These are phyloP conservation scores for Chlorops oryzae DNA, from an alignment of 1,140 invertebrate genomes.

Conservation along the genomic window DNA sequence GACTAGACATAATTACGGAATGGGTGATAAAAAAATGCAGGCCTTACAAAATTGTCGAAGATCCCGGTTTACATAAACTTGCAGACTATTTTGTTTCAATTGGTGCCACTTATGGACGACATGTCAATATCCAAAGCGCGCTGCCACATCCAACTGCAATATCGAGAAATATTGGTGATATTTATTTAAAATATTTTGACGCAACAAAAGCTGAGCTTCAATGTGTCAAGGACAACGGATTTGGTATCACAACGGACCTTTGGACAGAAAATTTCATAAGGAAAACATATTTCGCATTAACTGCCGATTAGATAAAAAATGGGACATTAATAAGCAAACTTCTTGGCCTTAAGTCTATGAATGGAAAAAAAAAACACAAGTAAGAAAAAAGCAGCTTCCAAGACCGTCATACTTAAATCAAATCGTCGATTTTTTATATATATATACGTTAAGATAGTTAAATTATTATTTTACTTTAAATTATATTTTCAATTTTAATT, in stretches of 20 bases:
- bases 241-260: not conserved
- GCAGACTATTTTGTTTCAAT: not conserved
- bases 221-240: slow-evolving; percentile 1
- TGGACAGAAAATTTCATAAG: not conserved
- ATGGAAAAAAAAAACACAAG: too few species aligned
- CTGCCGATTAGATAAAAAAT: too few species aligned
- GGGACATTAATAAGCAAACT: too few species aligned
- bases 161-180: slow-evolving; percentile 6
- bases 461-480: not conserved
- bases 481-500: not conserved
- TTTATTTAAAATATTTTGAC: slow-evolving; percentile 4
- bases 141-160: slow-evolving; percentile 10
- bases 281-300: not conserved
- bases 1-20: not conserved
- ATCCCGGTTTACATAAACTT: slow-evolving; percentile 7
- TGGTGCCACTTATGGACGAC: slow-evolving; percentile 4
- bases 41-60: slow-evolving; percentile 5
- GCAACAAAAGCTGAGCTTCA: slow-evolving; percentile 3
- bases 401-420: too few species aligned
- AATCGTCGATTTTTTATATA: too few species aligned
- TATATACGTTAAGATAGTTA: too few species aligned
- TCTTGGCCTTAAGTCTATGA: too few species aligned
- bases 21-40: slow-evolving; percentile 8
- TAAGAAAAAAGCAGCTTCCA: too few species aligned
- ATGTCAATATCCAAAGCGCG: slow-evolving; percentile 1